phyloP scores from a whole-genome alignment of 2,888 invertebrate genomes.

The Microchrysa polita region DNA sequence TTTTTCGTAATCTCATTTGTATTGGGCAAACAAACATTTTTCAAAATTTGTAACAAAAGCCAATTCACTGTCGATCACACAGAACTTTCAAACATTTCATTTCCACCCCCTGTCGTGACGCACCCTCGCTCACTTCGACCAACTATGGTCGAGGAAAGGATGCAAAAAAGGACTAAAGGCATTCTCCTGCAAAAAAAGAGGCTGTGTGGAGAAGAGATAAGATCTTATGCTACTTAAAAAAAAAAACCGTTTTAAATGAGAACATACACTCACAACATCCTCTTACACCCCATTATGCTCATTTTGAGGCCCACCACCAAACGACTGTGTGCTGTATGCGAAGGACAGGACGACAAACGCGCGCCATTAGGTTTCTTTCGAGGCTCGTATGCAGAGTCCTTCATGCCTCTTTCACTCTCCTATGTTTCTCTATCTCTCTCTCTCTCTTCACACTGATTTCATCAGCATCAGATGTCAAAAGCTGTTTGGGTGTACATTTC shows the following conservation, averaged over 20 bases:
- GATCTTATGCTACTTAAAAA: constrained; percentile 1
- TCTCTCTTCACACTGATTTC: not conserved
- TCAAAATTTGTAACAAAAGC: constrained; percentile 8
- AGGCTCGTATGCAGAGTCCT: not conserved
- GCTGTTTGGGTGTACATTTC: not conserved
- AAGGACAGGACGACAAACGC: too few relatives aligned
- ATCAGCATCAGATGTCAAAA: constrained; percentile 6
- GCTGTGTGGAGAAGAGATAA: not conserved
- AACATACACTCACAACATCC: not conserved
- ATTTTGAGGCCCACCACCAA: not conserved
- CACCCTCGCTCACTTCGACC: too few relatives aligned
- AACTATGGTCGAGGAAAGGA: too few relatives aligned
- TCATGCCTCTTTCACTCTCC: too few relatives aligned
- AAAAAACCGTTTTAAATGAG: not conserved
- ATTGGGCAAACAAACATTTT: not conserved
- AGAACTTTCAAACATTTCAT: not conserved
- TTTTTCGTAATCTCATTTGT: not conserved
- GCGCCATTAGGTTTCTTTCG: not conserved
- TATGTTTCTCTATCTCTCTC: too few relatives aligned
- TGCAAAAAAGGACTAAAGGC: too few relatives aligned
- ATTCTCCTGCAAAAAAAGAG: too few relatives aligned
- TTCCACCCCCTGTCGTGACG: not conserved
- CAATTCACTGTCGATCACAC: constrained; percentile 6
- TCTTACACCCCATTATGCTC: constrained; percentile 11
- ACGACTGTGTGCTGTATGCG: too few relatives aligned